Base-by-base conservation (phyloP, 23 tunicate genomes). In the Halocynthia roretzi region DNA sequence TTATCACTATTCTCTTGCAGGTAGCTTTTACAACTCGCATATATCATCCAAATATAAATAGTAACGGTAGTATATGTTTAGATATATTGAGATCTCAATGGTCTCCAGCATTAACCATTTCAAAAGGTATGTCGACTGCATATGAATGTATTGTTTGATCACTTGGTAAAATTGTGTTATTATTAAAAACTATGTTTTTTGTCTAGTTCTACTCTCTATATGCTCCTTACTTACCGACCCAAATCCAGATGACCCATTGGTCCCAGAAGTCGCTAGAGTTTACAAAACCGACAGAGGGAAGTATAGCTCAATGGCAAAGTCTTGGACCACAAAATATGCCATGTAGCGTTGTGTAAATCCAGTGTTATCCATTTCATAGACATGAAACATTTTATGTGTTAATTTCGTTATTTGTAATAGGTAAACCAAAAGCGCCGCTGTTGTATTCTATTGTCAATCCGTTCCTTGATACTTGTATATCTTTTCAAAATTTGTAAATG, bases 61-160 rank as follows among this genome's bases (percentile, higher is more conserved):
- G 77, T 55, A 91, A 91, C 70, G 97, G 97, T 14, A 91, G 91
- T 71, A 85, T 91, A 53, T 91, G 97, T 72, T 62, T 91, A n/a
- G 97, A 91, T 67, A 91, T 91, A 8, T 78, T 91, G 58, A 78
- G 91, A 12, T 89, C 96, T n/a, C 89, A 89, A 70, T 91, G 97
- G 97, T 91, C 97, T 8, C 97, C 97, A 15, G 97, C 97, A 7
- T 54, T 91, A 56, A 91, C 97, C 0, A 82, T 91, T 20, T 73
- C 85, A 9, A 91, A 91, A 80, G 96, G 96, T 87, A 9, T 60
- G 71, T 20, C 44, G 44, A 31, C 44, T 31, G 44, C 44, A 31
- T 31, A 31, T 31, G 44, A 31, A 31, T 31, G 44, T 31, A 31
- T 31, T 31, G 44, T 31, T 31, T 31, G 44, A 31, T 31, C 44